phyloP scores from a whole-genome alignment of 2,113 vertebrate species.

The Vanacampus margaritifer region DNA sequence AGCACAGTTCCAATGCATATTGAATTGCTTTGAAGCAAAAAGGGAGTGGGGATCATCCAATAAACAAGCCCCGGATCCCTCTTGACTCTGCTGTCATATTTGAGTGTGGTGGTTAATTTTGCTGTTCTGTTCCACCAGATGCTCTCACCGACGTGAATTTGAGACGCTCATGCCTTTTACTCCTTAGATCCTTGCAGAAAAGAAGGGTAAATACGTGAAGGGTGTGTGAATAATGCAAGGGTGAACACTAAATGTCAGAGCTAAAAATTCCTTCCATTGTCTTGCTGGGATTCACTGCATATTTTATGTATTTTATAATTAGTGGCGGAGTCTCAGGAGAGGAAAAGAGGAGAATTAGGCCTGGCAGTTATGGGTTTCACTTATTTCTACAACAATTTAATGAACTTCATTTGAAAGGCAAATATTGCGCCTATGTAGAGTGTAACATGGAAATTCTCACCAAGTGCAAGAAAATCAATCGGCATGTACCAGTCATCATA shows the following conservation, averaged over 20 bases:
- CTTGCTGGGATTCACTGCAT: conserved; percentile 62
- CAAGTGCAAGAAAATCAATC: conserved; percentile 6
- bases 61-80: conserved; percentile 43
- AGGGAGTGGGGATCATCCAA: conserved; percentile 39
- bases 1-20: conserved; percentile 12
- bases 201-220: conserved; percentile 64
- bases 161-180: conserved; percentile 27
- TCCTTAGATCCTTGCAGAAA: conserved; percentile 17
- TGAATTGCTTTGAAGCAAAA: not conserved
- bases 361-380: conserved; percentile 16
- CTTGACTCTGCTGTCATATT: conserved; percentile 36
- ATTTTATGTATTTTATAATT: conserved; percentile 77
- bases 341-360: conserved; percentile 27
- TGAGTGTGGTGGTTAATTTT: conserved; percentile 10
- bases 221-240: conserved; percentile 71
- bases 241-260: conserved; percentile 71
- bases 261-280: conserved; percentile 68
- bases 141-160: conserved; percentile 38
- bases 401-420: conserved; percentile 65
- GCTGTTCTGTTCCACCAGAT: not conserved
- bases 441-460: conserved; percentile 21
- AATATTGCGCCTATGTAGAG: conserved; percentile 29
- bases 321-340: conserved; percentile 50
- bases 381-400: conserved; percentile 40
- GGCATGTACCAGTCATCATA: not conserved